A percentile compares a stretch with the other conserved stretches of the same genome.
Conservation (phyloP, 37 sponge, comb jelly and placozoan genomes). For the Dysidea cf. avara region DNA sequence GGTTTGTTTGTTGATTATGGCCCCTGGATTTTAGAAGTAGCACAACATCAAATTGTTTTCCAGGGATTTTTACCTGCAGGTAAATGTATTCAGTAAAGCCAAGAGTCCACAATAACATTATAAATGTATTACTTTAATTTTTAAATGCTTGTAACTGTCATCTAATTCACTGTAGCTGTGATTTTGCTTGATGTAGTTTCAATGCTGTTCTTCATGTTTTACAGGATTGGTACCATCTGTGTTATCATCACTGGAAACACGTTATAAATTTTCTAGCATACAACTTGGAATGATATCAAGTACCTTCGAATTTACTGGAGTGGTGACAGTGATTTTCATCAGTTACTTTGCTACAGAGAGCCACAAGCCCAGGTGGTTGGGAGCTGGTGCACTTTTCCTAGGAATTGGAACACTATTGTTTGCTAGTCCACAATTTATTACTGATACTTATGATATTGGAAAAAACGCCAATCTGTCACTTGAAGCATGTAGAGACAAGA, state of each 20-base stretch:
- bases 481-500: constrained; percentile 43
- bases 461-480: not conserved
- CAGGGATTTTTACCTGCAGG: too few relatives aligned
- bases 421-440: constrained; percentile 71
- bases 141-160: too few relatives aligned
- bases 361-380: constrained; percentile 84
- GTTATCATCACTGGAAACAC: constrained; percentile 64
- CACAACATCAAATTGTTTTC: too few relatives aligned
- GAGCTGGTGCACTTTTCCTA: too few relatives aligned
- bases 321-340: constrained; percentile 50
- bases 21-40: too few relatives aligned
- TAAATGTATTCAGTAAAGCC: too few relatives aligned
- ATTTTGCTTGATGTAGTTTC: too few relatives aligned
- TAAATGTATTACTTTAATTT: too few relatives aligned
- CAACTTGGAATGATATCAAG: constrained; percentile 49
- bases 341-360: constrained; percentile 82
- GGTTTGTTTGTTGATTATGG: too few relatives aligned
- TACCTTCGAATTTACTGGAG: constrained; percentile 66
- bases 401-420: constrained; percentile 66
- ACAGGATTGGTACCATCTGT: constrained; percentile 71
- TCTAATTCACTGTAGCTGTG: too few relatives aligned
- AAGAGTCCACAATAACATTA: too few relatives aligned
- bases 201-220: too few relatives aligned
- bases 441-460: constrained; percentile 40
- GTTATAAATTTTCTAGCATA: constrained; percentile 64